A percentile compares a stretch with the other conserved stretches of the same genome.
Conservation (phyloP, 1,140 invertebrate species). For the Nephila pilipes region DNA sequence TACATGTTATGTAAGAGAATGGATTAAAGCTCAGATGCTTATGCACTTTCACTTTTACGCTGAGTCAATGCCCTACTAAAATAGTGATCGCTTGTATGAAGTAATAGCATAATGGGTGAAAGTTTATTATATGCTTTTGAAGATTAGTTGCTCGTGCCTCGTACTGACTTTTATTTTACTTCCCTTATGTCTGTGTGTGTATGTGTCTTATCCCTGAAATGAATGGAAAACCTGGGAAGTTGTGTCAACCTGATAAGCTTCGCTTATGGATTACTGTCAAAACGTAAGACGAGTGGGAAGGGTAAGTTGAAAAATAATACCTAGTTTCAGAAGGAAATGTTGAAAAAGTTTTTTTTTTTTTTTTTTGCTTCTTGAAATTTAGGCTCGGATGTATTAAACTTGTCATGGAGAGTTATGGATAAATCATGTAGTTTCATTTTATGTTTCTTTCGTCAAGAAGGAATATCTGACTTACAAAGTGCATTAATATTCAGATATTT, state of each 20-base stretch:
- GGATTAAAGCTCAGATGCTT: neutral
- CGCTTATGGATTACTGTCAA: neutral
- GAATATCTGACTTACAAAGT: too few relatives aligned
- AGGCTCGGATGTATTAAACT: too few relatives aligned
- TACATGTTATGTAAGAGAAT: slow-evolving; percentile 4
- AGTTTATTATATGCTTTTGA: neutral
- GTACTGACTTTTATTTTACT: neutral
- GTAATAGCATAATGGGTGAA: neutral
- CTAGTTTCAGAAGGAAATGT: neutral
- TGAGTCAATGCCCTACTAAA: slow-evolving; percentile 35
- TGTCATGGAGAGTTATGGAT: neutral
- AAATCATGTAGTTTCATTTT: neutral
- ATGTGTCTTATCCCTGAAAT: neutral
- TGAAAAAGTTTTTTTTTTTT: neutral
- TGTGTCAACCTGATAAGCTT: neutral
- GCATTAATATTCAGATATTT: too few relatives aligned
- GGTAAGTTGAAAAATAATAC: neutral
- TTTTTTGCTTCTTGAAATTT: too few relatives aligned
- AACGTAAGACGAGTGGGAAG: slow-evolving; percentile 1
- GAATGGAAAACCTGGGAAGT: neutral
- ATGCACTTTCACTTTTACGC: neutral
- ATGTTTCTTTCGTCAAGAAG: neutral
- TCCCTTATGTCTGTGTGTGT: neutral
- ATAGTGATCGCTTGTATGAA: neutral
- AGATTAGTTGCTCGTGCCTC: neutral